A percentile compares a stretch with the other conserved stretches of the same genome.
Evolutionary conservation across 2,797 vertebrate species (phyloP).

Genomic region (Mus spretus): DNA sequence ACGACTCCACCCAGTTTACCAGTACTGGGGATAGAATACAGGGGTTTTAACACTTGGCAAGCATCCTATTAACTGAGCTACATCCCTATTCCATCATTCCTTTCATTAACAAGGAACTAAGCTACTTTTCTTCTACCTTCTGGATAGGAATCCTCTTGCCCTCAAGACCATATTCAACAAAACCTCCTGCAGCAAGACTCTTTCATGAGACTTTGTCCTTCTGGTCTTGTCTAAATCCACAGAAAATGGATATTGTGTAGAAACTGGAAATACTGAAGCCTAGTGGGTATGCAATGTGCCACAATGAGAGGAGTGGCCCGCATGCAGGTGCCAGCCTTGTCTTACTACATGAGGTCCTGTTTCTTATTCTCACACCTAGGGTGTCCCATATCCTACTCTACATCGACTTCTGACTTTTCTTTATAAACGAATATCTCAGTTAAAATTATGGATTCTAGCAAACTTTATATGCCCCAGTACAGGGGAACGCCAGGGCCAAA

Average conservation of each 20-base stretch:
- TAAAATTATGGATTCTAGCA: not conserved
- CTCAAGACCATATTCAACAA: not conserved
- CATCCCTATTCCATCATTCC: not conserved
- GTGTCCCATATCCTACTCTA: not conserved
- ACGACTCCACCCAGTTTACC: not conserved
- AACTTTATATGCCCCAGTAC: no score
- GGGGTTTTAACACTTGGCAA: not conserved
- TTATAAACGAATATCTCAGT: not conserved
- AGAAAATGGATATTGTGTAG: not conserved
- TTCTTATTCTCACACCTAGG: not conserved
- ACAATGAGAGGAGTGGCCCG: not conserved
- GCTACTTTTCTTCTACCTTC: not conserved
- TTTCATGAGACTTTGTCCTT: not conserved
- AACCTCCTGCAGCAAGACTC: not conserved
- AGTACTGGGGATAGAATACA: not conserved
- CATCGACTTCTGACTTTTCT: not conserved
- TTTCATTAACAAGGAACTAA: not conserved
- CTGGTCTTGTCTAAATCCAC: not conserved
- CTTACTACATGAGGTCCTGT: rapidly evolving
- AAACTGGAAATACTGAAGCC: not conserved
- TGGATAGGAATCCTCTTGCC: no score
- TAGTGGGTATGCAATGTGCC: not conserved
- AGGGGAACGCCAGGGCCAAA: no score
- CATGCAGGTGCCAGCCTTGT: not conserved
- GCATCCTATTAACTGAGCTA: not conserved